Evolutionary conservation across 2,113 vertebrate species (phyloP), one percentile per base, ranked within the genome.

Genomic region (Pycnonotus jocosus): DNA sequence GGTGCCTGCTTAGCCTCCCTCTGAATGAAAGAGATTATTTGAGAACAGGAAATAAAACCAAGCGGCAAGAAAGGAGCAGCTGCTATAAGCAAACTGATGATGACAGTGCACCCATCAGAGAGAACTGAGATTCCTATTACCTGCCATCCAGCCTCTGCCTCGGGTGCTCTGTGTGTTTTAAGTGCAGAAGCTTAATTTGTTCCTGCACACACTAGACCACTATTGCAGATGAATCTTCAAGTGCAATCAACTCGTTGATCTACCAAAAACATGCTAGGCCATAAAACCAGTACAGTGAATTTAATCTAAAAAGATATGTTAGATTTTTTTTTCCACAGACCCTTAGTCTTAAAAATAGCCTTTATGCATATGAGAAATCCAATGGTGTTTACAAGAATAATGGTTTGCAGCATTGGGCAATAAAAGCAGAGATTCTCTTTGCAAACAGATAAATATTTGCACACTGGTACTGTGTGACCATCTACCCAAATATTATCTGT

Each of bases 371-470:
- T 60, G 69, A 95, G 66, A 95, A 94, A 91, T 72, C 64, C 80
- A 86, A 27, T 60, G 54, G 33, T 93, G 81, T 96, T 97, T 93
- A 94, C 56, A 86, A 86, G 72, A 92, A 92, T 76, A 93, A 92
- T 60, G 56, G 85, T 79, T 70, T 92, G 69, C 86, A 94, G 80
- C 76, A 47, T 0, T 77, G 79, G 65, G 68, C 90, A 90, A 86
- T 78, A 91, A 95, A 95, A 65, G 66, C 90, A 71, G 92, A 95
- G 90, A 91, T 69, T 94, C 77, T 93, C 76, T 97, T 93, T 48
- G 81, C 95, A 95, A 95, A 96, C 76, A 95, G 90, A 96, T 88
- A 93, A 95, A 95, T 97, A 96, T 97, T 97, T 97, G 92, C 82
- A 80, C 70, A 56, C 61, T 89, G 62, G 76, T 87, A 93, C 81